Percentiles rank a stretch among this genome's conserved stretches.
phyloP scores from a whole-genome alignment of 1,140 invertebrate genomes.

The Teleogryllus occipitalis region DNA sequence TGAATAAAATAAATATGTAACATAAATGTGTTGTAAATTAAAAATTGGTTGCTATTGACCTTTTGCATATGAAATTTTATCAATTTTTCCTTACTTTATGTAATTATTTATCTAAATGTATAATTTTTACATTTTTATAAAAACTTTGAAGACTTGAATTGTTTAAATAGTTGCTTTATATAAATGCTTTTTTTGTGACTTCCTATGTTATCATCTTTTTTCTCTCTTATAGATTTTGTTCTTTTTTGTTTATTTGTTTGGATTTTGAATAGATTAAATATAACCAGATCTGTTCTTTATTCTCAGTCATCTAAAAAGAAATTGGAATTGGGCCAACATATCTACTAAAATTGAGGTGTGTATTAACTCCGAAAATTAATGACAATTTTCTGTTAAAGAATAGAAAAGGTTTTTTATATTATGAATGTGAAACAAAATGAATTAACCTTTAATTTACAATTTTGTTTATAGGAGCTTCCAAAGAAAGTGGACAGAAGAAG shows the following conservation, averaged over 20 bases:
- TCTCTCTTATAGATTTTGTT: conserved; percentile 14
- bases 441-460: not conserved
- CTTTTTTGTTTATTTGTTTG: not conserved
- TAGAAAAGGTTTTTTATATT: too few species aligned
- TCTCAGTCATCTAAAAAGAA: conserved; percentile 51
- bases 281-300: not conserved
- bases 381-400: not conserved
- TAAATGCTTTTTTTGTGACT: too few species aligned
- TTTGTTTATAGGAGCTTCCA: not conserved
- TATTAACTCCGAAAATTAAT: not conserved
- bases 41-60: too few species aligned
- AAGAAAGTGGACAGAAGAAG: not conserved
- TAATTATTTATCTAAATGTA: too few species aligned
- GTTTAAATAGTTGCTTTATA: not conserved
- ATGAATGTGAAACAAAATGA: too few species aligned
- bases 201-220: not conserved
- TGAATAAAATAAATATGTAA: too few species aligned
- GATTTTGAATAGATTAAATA: not conserved
- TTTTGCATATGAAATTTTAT: too few species aligned
- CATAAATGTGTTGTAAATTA: too few species aligned
- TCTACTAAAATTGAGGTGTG: not conserved
- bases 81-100: too few species aligned
- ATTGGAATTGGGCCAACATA: conserved; percentile 49
- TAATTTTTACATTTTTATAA: too few species aligned
- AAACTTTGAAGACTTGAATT: too few species aligned